These are phyloP conservation scores for Calliphora vomitoria DNA, from an alignment of 2,888 invertebrate genomes.

Conservation along the genomic window DNA sequence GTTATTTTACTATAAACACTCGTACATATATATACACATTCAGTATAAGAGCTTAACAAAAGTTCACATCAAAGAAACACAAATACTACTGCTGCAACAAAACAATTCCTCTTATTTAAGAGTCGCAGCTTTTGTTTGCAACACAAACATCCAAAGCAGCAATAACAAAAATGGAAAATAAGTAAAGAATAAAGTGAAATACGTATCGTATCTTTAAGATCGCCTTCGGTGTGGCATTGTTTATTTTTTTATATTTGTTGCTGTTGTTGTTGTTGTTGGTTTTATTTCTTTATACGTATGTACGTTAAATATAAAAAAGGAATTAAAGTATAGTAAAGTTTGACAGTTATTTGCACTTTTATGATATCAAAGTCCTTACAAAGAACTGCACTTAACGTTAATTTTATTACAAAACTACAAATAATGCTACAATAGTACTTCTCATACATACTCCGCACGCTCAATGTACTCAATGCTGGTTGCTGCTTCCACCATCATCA, in stretches of 20 bases:
- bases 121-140: slow-evolving; percentile 46
- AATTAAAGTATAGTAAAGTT: slow-evolving; percentile 72
- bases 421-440: slow-evolving; percentile 57
- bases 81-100: background rate
- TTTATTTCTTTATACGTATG: slow-evolving; percentile 52
- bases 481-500: background rate
- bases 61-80: slow-evolving; percentile 40
- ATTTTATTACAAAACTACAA: slow-evolving; percentile 73
- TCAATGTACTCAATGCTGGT: background rate
- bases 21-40: background rate
- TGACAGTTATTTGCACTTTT: slow-evolving; percentile 75
- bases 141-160: slow-evolving; percentile 41
- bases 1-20: slow-evolving; percentile 21
- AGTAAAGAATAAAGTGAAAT: slow-evolving; percentile 26
- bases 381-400: slow-evolving; percentile 74
- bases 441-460: slow-evolving; percentile 6
- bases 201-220: slow-evolving; percentile 62
- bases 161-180: slow-evolving; percentile 25
- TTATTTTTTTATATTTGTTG: slow-evolving; percentile 31
- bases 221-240: slow-evolving; percentile 72
- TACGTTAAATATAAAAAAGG: slow-evolving; percentile 54
- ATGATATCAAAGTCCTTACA: slow-evolving; percentile 73
- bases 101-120: slow-evolving; percentile 46
- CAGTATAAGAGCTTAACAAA: slow-evolving; percentile 33
- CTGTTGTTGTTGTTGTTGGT: slow-evolving; percentile 8